Evolutionary conservation across 2,888 invertebrate species (phyloP), one percentile per base, ranked within the genome.

Genomic region (Tineola bisselliella): DNA sequence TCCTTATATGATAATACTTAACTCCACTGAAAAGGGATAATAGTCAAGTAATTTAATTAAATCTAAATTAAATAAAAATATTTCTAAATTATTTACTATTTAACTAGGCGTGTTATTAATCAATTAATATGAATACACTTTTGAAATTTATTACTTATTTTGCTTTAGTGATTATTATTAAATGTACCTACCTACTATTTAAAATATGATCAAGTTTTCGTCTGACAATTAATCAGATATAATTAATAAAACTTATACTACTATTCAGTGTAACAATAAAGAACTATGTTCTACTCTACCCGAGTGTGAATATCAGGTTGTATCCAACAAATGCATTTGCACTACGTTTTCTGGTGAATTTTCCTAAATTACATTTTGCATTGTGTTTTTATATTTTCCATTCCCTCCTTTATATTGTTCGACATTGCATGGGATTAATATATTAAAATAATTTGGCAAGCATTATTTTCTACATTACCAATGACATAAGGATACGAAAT

Each of bases 301-400:
- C 58, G 13, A 30, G 33, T 58, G 58, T 58, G 58, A 58, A 58
- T 58, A 58, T 58, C 33, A 58, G 58, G 19, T 19, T 58, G 58
- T 33, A 58, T 58, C 33, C 58, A 17, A 31, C 33, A 58, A 33
- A 58, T 58, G 58, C 58, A 58, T 58, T 58, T 58, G 33, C 58
- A 58, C 58, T 58, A 58, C 33, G 58, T 58, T 58, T 58, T 25
- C 54, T 54, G 18, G 54, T 6, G n/a, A 54, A 19, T 54, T 19
- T 54, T 25, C 19, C 54, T 54, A 54, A 25, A 54, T 54, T 54
- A 54, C 12, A 54, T 54, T 8, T 54, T 54, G 2, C 25, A 54
- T 25, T 54, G 54, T 18, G 11, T 54, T 54, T 54, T 18, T 25
- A 15, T 48, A n/a, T 48, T 38, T n/a, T 38, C 10, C 38, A 38